These are phyloP conservation scores for Drosophila kambysellisi DNA, from an alignment of 2,888 invertebrate species.

Conservation along the genomic window DNA sequence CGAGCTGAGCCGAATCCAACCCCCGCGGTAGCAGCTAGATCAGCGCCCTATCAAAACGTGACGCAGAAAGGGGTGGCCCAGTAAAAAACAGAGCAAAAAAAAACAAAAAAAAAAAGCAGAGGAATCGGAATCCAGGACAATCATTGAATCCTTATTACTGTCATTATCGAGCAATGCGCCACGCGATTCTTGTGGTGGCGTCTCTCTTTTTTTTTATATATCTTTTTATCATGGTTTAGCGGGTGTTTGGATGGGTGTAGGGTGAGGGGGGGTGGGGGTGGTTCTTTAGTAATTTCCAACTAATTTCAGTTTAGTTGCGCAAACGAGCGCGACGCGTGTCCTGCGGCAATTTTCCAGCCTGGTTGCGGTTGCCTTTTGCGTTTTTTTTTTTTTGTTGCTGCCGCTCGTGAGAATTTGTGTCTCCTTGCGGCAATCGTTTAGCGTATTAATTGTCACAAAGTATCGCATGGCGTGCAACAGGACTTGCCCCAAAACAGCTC, in stretches of 20 bases:
- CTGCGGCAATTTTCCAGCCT: slow-evolving; percentile 76
- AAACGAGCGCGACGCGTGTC: slow-evolving; percentile 81
- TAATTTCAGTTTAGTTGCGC: slow-evolving; percentile 77
- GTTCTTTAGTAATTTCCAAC: slow-evolving; percentile 63
- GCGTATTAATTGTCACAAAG: slow-evolving; percentile 82
- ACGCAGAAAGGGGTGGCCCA: slow-evolving; percentile 56
- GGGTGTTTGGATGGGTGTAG: neutral
- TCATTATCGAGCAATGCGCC: slow-evolving; percentile 67
- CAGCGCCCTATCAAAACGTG: slow-evolving; percentile 68
- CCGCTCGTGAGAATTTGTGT: slow-evolving; percentile 46
- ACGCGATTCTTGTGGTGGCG: slow-evolving; percentile 62
- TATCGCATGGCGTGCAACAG: slow-evolving; percentile 64
- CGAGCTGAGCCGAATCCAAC: slow-evolving; percentile 35
- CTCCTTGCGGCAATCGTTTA: slow-evolving; percentile 63
- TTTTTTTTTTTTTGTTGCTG: neutral
- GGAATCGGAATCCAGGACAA: slow-evolving; percentile 59
- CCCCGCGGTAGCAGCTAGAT: slow-evolving; percentile 25
- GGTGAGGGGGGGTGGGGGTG: slow-evolving; percentile 18
- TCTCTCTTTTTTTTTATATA: slow-evolving; percentile 63
- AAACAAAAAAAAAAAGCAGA: neutral
- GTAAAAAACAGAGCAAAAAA: slow-evolving; percentile 11
- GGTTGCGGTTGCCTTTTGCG: slow-evolving; percentile 53
- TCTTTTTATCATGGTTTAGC: slow-evolving; percentile 43
- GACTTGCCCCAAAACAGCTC: slow-evolving; percentile 11
- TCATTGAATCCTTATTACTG: slow-evolving; percentile 81